A percentile compares a stretch with the other conserved stretches of the same genome.
phyloP scores from a whole-genome alignment of 2,113 vertebrate species.

The Notarius lentiginosus region DNA sequence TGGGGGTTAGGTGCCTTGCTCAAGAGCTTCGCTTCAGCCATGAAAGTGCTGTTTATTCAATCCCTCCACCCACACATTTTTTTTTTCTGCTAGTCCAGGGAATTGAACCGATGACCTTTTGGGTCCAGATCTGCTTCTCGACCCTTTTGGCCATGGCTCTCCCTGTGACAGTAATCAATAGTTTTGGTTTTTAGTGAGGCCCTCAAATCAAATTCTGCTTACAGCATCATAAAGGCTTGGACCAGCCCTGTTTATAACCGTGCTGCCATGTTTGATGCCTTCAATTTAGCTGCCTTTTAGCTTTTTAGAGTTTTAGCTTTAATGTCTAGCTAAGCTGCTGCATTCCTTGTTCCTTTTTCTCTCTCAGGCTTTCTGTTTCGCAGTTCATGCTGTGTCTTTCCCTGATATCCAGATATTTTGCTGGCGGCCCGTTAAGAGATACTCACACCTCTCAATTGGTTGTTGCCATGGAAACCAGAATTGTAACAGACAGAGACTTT shows the following conservation, averaged over 20 bases:
- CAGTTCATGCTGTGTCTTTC: constrained; percentile 14
- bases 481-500: constrained; percentile 55
- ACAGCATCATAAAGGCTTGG: no score
- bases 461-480: constrained; percentile 57
- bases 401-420: constrained; percentile 29
- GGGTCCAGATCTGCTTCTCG: no score
- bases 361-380: not conserved
- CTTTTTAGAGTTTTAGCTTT: constrained; percentile 22
- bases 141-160: no score
- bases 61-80: no score
- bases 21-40: no score
- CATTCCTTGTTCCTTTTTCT: not conserved
- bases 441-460: constrained; percentile 45
- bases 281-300: not conserved
- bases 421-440: constrained; percentile 46
- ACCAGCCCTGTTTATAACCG: not conserved
- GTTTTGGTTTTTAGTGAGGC: no score
- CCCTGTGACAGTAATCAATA: no score
- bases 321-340: not conserved
- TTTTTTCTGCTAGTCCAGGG: no score
- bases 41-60: no score
- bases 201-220: no score
- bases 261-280: not conserved
- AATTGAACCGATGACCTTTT: no score
- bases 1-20: no score